Percentiles rank a stretch among this genome's conserved stretches.
These are phyloP conservation scores for Eupithecia subfuscata DNA, from an alignment of 2,888 invertebrate genomes.

Conservation along the genomic window DNA sequence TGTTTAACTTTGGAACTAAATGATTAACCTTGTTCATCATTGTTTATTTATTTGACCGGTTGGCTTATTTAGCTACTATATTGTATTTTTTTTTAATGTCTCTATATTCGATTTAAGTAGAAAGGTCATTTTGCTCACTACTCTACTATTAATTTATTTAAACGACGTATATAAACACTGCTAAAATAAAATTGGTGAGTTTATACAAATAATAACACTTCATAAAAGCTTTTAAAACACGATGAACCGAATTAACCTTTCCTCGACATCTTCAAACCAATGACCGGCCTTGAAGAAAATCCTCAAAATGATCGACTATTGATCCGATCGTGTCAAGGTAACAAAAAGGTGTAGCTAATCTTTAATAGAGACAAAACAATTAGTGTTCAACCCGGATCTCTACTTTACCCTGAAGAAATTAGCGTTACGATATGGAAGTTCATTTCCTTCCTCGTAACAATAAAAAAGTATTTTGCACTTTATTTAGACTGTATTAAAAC, in stretches of 20 bases:
- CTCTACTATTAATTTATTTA: neutral
- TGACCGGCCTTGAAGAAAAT: slow-evolving; percentile 1
- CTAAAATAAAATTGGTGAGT: too few species aligned
- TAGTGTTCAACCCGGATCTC: neutral
- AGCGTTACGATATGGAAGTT: slow-evolving; percentile 1
- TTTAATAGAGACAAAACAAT: neutral
- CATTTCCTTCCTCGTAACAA: neutral
- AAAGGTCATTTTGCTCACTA: too few species aligned
- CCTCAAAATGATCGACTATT: neutral
- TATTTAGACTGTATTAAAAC: neutral
- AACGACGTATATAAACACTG: neutral
- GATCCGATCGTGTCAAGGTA: slow-evolving; percentile 6
- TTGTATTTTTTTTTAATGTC: too few species aligned
- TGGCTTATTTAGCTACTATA: too few species aligned
- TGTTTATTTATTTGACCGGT: too few species aligned
- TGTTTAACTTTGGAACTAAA: too few species aligned
- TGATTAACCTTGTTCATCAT: too few species aligned
- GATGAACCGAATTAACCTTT: neutral
- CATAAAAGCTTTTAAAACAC: neutral
- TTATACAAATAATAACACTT: too few species aligned
- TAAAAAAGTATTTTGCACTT: neutral
- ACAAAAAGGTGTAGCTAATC: neutral
- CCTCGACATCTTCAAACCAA: slow-evolving; percentile 1
- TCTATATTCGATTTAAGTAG: too few species aligned
- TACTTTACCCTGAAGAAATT: slow-evolving; percentile 7